Base-by-base conservation (phyloP, 2,888 invertebrate genomes). In the Dynastes hyllus region DNA sequence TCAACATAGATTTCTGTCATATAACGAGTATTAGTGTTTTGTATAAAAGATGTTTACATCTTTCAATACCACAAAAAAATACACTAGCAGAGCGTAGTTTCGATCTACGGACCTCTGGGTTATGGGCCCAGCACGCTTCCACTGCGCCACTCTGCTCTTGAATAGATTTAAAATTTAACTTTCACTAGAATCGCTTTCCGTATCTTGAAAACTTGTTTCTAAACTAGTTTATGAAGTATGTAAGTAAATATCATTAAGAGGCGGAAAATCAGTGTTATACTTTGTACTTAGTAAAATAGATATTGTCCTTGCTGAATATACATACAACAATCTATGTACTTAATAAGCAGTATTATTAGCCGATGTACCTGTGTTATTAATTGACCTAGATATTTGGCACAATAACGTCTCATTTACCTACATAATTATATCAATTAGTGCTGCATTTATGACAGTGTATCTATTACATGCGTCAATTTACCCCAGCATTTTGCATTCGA, bases 81-180 rank as follows among this genome's bases (percentile, higher is more conserved):
- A 37, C 5, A 5, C 5, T 93, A 93, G 93, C 93, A 93, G 93
- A 93, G 94, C 94, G 93, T 94, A 94, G 94, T 94, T 94, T 95
- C 94, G 94, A 94, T 94, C 94, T 93, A 95, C 95, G 95, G 95
- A 95, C 94, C 95, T 95, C 95, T 95, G 95, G 95, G 94, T 94
- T 94, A 94, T 94, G 93, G 93, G 93, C 93, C 93, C 93, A 94
- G 93, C 93, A 94, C 93, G 93, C 93, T 93, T 94, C 93, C 93
- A 93, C 93, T 94, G 94, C 94, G 93, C 93, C 93, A 94, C 93
- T 94, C 93, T 94, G 93, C 94, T 93, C 86, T 37, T 37, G 32
- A 37, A 37, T 37, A 37, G 3, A 37, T 37, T 37, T 0, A 5
- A 37, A 37, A 37, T 37, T 37, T 5, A 22, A 37, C 32, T 37